These are phyloP conservation scores for Lepidonotus clava DNA, from an alignment of 2,888 invertebrate genomes.

Conservation along the genomic window DNA sequence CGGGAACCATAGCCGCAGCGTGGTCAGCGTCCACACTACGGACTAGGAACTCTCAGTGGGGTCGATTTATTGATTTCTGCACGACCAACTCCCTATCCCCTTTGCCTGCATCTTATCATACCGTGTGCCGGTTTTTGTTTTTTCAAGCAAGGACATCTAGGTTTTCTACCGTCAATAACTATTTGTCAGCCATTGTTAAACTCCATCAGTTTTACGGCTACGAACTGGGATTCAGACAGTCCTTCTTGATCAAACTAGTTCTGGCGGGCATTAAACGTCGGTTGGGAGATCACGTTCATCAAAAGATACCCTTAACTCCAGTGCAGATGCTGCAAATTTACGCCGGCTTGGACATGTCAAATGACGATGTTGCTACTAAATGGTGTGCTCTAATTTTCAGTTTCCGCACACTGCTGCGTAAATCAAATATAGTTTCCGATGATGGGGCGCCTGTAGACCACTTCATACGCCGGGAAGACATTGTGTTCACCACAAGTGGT, in stretches of 20 bases:
- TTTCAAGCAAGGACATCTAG: not conserved
- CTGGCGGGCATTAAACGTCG: not conserved
- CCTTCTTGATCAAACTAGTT: too few species aligned
- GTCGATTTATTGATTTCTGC: not conserved
- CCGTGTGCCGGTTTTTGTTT: not conserved
- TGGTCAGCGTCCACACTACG: not conserved
- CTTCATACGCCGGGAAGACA: not conserved
- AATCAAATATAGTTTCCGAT: not conserved
- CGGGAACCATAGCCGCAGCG: not conserved
- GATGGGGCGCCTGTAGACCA: not conserved
- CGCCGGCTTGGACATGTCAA: not conserved
- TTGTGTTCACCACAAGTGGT: not conserved
- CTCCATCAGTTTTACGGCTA: not conserved
- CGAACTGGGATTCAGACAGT: not conserved
- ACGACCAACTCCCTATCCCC: not conserved
- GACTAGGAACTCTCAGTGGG: not conserved
- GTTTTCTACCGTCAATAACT: not conserved
- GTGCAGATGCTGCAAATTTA: not conserved
- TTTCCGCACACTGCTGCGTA: not conserved
- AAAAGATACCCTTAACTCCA: not conserved
- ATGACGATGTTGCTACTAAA: not conserved
- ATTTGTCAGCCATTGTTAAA: not conserved
- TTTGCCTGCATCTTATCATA: not conserved
- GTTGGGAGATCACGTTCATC: not conserved
- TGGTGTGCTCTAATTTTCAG: not conserved